These are phyloP conservation scores for Sitodiplosis mosellana DNA, from an alignment of 1,140 invertebrate species.

Conservation along the genomic window DNA sequence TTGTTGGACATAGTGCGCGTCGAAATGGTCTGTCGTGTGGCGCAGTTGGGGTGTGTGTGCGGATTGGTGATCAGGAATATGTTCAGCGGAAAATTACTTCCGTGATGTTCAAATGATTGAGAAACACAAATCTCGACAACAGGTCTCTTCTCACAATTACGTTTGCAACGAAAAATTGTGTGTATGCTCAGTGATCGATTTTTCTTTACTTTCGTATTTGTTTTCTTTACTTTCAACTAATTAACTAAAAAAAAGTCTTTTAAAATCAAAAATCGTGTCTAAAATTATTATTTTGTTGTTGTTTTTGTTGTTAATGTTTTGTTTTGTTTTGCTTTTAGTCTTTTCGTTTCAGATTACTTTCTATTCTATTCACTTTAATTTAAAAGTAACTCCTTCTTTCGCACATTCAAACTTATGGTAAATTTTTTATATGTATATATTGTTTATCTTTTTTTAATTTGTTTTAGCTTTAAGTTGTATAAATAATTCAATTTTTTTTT, in stretches of 20 bases:
- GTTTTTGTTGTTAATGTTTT: conserved; percentile 10
- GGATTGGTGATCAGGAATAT: too few relatives aligned
- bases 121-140: not conserved
- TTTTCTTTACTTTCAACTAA: too few relatives aligned
- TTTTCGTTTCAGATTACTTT: not conserved
- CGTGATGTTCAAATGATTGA: too few relatives aligned
- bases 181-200: too few relatives aligned
- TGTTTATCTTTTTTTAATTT: conserved; percentile 26
- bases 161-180: not conserved
- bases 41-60: too few relatives aligned
- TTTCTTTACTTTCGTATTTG: too few relatives aligned
- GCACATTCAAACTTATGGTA: not conserved
- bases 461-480: conserved; percentile 7
- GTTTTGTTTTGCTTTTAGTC: conserved; percentile 9
- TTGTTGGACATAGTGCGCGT: conserved; percentile 1
- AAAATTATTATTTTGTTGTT: conserved; percentile 14
- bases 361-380: too few relatives aligned
- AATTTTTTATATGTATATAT: conserved; percentile 8
- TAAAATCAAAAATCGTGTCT: conserved; percentile 16
- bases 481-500: not conserved
- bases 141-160: too few relatives aligned
- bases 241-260: not conserved
- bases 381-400: not conserved
- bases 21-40: too few relatives aligned
- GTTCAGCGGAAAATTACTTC: not conserved